Conservation (phyloP, 1,140 invertebrate species). For the Chionoecetes opilio region DNA sequence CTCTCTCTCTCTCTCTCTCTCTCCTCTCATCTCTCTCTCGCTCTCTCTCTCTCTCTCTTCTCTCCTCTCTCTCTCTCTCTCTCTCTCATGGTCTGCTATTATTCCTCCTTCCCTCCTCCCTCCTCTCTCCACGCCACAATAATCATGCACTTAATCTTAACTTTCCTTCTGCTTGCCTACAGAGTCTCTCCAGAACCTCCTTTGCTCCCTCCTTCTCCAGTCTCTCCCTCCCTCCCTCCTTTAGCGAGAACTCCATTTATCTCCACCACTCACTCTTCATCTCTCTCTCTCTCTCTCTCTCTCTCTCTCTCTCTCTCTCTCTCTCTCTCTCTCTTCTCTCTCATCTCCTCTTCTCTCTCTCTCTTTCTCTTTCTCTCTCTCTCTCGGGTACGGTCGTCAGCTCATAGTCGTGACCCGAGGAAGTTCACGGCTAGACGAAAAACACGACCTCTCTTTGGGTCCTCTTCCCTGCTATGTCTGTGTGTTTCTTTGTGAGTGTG, state of each 20-base stretch:
- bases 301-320: constrained; percentile 27
- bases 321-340: not conserved
- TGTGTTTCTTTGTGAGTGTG: too few species aligned
- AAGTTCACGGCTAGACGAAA: not conserved
- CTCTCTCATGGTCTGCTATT: too few species aligned
- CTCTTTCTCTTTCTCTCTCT: constrained; percentile 3
- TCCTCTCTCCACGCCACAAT: constrained; percentile 15
- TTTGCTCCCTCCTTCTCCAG: not conserved
- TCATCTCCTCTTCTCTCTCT: not conserved
- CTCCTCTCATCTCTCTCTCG: not conserved
- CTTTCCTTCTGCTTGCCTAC: constrained; percentile 17
- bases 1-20: not conserved
- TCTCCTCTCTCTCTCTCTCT: not conserved
- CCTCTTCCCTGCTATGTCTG: too few species aligned
- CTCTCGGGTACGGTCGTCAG: constrained; percentile 17
- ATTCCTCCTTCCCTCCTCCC: not conserved
- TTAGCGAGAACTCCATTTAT: too few species aligned
- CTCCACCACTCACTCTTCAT: not conserved
- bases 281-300: constrained; percentile 6
- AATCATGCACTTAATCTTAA: constrained; percentile 18
- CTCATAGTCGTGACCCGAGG: not conserved
- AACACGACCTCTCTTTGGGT: not conserved
- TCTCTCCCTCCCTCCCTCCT: not conserved
- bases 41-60: not conserved
- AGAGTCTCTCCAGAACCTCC: not conserved